Evolutionary conservation across 2,113 vertebrate species (phyloP).

Genomic region (Hypanus sabinus): DNA sequence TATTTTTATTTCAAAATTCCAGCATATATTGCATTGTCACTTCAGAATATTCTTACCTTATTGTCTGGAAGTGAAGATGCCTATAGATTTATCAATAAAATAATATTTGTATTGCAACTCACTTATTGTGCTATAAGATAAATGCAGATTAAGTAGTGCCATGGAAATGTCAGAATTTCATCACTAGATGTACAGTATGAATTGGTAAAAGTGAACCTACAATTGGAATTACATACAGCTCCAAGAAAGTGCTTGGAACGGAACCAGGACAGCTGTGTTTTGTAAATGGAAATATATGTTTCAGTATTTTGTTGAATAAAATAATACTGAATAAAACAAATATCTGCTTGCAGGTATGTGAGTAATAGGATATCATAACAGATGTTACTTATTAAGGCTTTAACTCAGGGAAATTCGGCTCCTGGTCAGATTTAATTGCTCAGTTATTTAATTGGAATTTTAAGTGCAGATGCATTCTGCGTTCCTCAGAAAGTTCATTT

Average conservation of each 20-base stretch:
- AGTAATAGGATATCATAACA: constrained; percentile 26
- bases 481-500: not conserved
- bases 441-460: constrained; percentile 33
- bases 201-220: not conserved
- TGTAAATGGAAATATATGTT: constrained; percentile 26
- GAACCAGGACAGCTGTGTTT: constrained; percentile 10
- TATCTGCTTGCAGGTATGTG: constrained; percentile 26
- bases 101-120: not conserved
- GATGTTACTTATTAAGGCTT: constrained; percentile 16
- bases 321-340: constrained; percentile 29
- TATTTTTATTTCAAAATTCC: too few relatives aligned
- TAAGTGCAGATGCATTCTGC: not conserved
- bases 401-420: not conserved
- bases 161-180: not conserved
- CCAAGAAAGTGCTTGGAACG: not conserved
- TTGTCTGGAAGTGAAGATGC: too few relatives aligned
- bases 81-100: not conserved
- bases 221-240: not conserved
- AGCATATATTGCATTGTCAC: too few relatives aligned
- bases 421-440: constrained; percentile 20
- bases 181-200: not conserved
- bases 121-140: not conserved
- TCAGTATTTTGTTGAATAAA: constrained; percentile 10
- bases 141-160: not conserved
- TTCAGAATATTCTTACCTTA: too few relatives aligned